Percentiles rank a stretch among this genome's conserved stretches.
Conservation (phyloP, 2,113 vertebrate genomes). For the Amazona vittata region DNA sequence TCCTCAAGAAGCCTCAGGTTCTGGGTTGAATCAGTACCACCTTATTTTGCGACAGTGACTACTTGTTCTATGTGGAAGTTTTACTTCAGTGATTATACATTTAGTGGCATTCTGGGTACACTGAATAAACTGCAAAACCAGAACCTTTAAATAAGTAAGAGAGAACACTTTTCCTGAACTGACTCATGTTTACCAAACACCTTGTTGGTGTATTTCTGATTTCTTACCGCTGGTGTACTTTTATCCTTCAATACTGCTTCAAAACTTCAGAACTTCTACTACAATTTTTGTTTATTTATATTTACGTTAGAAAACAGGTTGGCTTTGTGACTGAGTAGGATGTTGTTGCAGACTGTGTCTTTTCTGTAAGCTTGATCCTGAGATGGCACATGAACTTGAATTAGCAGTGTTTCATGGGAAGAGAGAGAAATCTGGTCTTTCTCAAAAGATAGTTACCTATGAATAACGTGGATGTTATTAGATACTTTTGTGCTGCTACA, state of each 20-base stretch:
- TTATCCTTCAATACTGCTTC: neutral
- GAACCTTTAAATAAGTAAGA: neutral
- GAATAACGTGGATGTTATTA: conserved; percentile 27
- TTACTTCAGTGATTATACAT: neutral
- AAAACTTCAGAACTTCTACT: neutral
- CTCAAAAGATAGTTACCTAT: conserved; percentile 47
- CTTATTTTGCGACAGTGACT: neutral
- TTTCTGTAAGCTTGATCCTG: neutral
- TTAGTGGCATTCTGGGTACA: neutral
- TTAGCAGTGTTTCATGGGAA: neutral
- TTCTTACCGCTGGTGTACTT: neutral
- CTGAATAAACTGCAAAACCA: neutral
- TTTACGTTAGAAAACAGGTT: neutral
- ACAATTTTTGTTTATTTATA: neutral
- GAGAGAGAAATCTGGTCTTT: conserved; percentile 53
- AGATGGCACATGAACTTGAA: neutral
- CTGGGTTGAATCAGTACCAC: neutral
- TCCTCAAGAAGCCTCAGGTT: neutral
- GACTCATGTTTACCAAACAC: neutral
- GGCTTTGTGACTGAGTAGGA: neutral
- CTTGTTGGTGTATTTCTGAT: neutral
- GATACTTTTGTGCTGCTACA: conserved; percentile 24
- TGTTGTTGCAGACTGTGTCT: neutral
- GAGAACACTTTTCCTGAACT: neutral
- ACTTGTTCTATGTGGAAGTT: neutral